A percentile compares a stretch with the other conserved stretches of the same genome.
phyloP scores from a whole-genome alignment of 2,113 vertebrate species.

The Mus musculus region DNA sequence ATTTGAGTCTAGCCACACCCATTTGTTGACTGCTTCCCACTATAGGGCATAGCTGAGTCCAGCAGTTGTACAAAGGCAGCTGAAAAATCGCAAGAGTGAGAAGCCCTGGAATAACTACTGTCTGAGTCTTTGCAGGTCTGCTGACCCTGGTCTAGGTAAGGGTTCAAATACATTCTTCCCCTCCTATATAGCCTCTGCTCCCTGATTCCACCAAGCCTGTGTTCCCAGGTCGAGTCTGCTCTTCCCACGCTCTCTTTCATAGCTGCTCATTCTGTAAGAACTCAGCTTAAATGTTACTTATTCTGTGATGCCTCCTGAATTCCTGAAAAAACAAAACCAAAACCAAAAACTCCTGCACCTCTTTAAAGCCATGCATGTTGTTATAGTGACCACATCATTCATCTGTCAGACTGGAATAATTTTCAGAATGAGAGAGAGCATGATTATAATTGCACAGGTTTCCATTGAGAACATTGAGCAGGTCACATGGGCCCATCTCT shows the following conservation, averaged over 20 bases:
- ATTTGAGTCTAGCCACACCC: background rate
- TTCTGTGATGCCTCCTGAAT: background rate
- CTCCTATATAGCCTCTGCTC: background rate
- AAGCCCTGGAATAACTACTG: background rate
- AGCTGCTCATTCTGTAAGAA: background rate
- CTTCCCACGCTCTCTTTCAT: background rate
- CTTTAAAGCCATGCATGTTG: background rate
- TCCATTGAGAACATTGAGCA: background rate
- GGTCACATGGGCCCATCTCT: background rate
- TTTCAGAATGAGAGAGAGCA: constrained; percentile 15
- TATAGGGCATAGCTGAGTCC: background rate
- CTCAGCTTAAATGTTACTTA: background rate
- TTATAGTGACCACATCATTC: constrained; percentile 7
- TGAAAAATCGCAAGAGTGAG: background rate
- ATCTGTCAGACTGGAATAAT: background rate
- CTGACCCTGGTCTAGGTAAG: background rate
- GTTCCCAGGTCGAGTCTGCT: background rate
- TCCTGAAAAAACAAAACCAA: background rate
- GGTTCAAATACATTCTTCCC: background rate
- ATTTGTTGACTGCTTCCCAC: background rate
- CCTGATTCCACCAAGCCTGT: no score
- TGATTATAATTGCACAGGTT: background rate
- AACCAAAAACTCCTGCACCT: background rate
- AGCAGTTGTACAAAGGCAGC: background rate
- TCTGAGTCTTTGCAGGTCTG: background rate